A percentile compares a stretch with the other conserved stretches of the same genome.
Evolutionary conservation across 2,888 invertebrate genomes (phyloP).

Genomic region (Orthosia gracilis): DNA sequence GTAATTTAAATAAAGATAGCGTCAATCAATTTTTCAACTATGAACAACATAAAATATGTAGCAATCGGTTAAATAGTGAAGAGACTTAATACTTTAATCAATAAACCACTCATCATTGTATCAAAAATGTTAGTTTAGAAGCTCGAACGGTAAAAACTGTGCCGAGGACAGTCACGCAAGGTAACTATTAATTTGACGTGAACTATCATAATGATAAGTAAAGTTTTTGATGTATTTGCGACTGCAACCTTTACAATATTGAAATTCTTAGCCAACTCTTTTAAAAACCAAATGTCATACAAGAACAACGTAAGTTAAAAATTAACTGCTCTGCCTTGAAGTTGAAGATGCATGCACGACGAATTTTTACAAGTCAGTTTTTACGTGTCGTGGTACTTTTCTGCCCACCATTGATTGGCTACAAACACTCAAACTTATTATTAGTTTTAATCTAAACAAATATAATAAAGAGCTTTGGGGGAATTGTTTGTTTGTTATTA

Average conservation of each 20-base stretch:
- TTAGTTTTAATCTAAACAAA: no score
- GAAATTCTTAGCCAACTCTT: slow-evolving; percentile 18
- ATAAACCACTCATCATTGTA: slow-evolving; percentile 76
- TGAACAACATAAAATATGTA: slow-evolving; percentile 22
- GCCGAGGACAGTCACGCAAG: slow-evolving; percentile 85
- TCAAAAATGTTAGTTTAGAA: slow-evolving; percentile 72
- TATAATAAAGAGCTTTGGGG: no score
- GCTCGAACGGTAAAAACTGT: slow-evolving; percentile 74
- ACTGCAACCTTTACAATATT: slow-evolving; percentile 24
- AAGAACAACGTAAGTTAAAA: background rate
- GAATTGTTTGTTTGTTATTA: no score
- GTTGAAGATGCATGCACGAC: no score
- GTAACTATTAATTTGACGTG: slow-evolving; percentile 79
- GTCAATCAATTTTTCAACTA: background rate
- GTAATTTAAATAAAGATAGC: background rate
- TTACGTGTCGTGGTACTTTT: no score
- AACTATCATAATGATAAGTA: slow-evolving; percentile 71
- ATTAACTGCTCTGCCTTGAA: background rate
- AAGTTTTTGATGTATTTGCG: slow-evolving; percentile 41
- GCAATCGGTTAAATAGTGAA: slow-evolving; percentile 27
- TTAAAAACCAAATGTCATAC: background rate
- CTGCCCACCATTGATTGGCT: no score
- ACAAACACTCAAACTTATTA: no score
- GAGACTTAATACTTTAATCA: slow-evolving; percentile 70
- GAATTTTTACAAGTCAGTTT: no score